phyloP scores from a whole-genome alignment of 2,797 vertebrate genomes.

The Bucorvus abyssinicus region DNA sequence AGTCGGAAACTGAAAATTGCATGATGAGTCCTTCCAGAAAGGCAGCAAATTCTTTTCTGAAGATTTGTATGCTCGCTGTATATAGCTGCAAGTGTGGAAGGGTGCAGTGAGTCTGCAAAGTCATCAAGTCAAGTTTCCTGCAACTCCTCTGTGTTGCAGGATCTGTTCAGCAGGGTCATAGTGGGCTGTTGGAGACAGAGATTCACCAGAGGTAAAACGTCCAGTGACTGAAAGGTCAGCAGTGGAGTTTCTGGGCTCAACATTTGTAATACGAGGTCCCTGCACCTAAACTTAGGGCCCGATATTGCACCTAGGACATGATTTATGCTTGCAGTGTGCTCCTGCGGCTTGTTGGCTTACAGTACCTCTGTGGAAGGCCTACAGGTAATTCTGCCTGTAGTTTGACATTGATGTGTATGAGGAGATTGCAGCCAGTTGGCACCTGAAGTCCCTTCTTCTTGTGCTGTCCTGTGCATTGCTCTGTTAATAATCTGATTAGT shows the following conservation, averaged over 20 bases:
- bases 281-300: background rate
- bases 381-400: background rate
- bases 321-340: background rate
- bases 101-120: background rate
- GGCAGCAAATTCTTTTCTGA: background rate
- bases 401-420: background rate
- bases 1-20: background rate
- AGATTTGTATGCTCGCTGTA: background rate
- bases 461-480: background rate
- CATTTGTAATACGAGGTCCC: background rate
- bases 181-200: background rate
- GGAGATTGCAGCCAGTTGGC: background rate
- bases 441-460: background rate
- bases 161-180: background rate
- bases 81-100: background rate
- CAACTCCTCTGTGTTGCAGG: background rate
- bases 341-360: background rate
- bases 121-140: background rate
- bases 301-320: background rate
- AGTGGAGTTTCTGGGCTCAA: background rate
- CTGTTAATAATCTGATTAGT: background rate
- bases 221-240: rapidly evolving
- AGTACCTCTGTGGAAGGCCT: background rate
- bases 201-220: background rate
- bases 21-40: background rate